Evolutionary conservation across 1,140 invertebrate genomes (phyloP), one percentile per base, ranked within the genome.

Genomic region (Planococcus citri): DNA sequence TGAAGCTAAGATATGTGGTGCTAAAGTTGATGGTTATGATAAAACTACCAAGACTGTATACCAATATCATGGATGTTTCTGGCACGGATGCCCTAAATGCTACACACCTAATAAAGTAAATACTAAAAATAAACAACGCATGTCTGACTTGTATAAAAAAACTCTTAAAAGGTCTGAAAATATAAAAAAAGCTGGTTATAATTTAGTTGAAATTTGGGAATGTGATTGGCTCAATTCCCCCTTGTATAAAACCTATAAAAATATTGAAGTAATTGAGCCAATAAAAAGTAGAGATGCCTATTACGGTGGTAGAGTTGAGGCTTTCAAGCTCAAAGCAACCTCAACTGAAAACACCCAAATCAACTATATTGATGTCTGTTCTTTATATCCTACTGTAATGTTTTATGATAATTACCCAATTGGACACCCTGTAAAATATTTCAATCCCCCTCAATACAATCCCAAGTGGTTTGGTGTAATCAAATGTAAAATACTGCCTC

Each of bases 141-240:
- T 69, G 38, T n/a, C 20, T 51, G 33, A 69, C 24, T 24, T 69
- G 37, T 69, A 41, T 69, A 20, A 69, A 51, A 69, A 69, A 69
- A 69, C 68, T 20, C 17, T 22, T 22, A 22, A 69, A 27, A 41
- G 68, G 22, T 51, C n/a, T 3, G 17, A 12, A 2, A 51, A 69
- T 51, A 69, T n/a, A n/a, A 69, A 69, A 20, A 69, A 69, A 51
- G 68, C 68, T 9, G 68, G 68, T 25, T 69, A 69, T 69, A 69
- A 69, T 69, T 57, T 69, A 51, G 68, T 69, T 21, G 68, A 69
- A 51, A 69, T 38, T 25, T 69, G 68, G 68, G 68, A 69, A 24
- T 69, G 68, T 69, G 51, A 51, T 1, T 69, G 68, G 68, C 22
- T 22, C 17, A 69, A 41, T 24, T 69, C 68, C 2, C 33, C n/a